Evolutionary conservation across 2,888 invertebrate species (phyloP).

Genomic region (Hipparchia sbordonii): DNA sequence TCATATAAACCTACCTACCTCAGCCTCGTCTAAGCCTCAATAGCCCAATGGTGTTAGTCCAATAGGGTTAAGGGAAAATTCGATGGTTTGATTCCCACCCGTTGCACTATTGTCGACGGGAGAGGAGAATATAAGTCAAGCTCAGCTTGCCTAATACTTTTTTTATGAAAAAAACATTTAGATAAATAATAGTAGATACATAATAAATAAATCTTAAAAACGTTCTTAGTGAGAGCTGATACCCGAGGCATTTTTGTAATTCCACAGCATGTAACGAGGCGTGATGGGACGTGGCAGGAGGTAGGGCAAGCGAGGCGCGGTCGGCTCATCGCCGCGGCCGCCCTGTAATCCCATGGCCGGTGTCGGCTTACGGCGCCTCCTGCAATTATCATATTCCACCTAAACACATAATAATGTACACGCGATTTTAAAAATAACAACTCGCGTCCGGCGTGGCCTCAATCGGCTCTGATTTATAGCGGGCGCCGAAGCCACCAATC

Average conservation of each 20-base stretch:
- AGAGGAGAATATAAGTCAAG: not conserved
- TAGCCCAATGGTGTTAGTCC: too few relatives aligned
- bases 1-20: too few relatives aligned
- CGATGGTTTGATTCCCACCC: too few relatives aligned
- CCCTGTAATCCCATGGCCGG: constrained; percentile 78
- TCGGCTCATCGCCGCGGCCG: constrained; percentile 51
- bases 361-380: constrained; percentile 80
- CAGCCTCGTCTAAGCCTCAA: too few relatives aligned
- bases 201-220: not conserved
- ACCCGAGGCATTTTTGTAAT: constrained; percentile 37
- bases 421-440: constrained; percentile 82
- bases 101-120: too few relatives aligned
- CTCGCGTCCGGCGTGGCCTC: constrained; percentile 75
- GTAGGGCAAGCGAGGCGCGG: constrained; percentile 25
- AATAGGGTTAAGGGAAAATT: too few relatives aligned
- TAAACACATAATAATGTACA: constrained; percentile 82
- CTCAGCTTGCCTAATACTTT: not conserved
- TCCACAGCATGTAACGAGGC: constrained; percentile 39
- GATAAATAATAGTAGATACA: not conserved
- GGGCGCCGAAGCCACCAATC: constrained; percentile 55
- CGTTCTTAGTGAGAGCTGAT: not conserved
- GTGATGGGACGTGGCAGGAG: constrained; percentile 40
- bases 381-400: constrained; percentile 82
- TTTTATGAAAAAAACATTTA: not conserved
- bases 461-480: constrained; percentile 77